phyloP scores from a whole-genome alignment of 1,140 invertebrate genomes.

The Himalopsyche phryganea region DNA sequence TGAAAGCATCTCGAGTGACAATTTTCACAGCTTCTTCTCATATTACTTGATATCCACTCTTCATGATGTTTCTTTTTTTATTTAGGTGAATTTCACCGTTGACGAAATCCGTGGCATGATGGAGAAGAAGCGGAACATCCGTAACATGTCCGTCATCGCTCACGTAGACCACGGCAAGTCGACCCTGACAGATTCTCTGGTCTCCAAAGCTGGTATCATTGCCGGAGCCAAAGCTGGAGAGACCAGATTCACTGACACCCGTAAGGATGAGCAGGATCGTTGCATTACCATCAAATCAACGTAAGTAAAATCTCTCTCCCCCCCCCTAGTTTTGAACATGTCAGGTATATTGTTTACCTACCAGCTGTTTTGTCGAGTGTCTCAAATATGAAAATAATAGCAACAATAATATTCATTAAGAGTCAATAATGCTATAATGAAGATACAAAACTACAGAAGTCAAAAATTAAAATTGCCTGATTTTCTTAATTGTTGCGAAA shows the following conservation, averaged over 20 bases:
- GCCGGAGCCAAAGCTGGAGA: conserved; percentile 97
- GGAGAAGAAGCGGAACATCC: conserved; percentile 99
- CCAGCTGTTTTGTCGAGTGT: too few species aligned
- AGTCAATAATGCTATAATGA: too few species aligned
- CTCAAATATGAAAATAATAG: too few species aligned
- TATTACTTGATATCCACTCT: too few species aligned
- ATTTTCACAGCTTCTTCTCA: too few species aligned
- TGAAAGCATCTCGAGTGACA: too few species aligned
- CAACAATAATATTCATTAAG: too few species aligned
- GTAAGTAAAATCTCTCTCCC: conserved; percentile 62
- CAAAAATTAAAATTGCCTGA: too few species aligned
- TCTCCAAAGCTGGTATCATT: conserved; percentile 99
- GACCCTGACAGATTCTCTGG: conserved; percentile 97
- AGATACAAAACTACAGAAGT: too few species aligned
- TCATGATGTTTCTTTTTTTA: conserved; percentile 31
- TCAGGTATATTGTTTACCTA: too few species aligned
- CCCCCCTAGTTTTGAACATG: too few species aligned
- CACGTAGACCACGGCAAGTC: conserved; percentile 99
- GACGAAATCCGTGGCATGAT: conserved; percentile 99
- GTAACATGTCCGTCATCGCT: conserved; percentile 99
- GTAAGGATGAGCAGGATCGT: conserved; percentile 99
- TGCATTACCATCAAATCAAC: conserved; percentile 99
- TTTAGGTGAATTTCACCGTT: conserved; percentile 99
- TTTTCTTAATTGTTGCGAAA: too few species aligned
- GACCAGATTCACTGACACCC: conserved; percentile 97